phyloP scores from a whole-genome alignment of 2,113 vertebrate species.

The Felis chaus region DNA sequence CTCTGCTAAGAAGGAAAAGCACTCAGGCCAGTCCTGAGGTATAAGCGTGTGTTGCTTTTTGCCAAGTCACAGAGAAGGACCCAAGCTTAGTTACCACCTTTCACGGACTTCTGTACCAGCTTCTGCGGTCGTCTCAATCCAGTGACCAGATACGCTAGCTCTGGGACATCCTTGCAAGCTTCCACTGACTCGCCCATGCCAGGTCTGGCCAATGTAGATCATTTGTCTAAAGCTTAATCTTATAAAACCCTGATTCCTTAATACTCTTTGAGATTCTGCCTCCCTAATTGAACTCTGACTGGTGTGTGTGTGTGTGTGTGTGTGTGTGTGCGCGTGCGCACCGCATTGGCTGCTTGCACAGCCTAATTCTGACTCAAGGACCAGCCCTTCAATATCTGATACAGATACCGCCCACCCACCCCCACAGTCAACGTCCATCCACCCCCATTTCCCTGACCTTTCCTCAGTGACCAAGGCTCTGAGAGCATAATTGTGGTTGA shows the following conservation, averaged over 20 bases:
- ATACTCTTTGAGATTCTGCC: background rate
- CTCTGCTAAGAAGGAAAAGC: background rate
- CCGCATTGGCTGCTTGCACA: background rate
- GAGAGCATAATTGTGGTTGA: background rate
- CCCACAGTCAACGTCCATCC: background rate
- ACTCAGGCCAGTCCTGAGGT: accelerated
- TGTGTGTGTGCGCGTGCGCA: too few species aligned
- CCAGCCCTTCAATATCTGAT: background rate
- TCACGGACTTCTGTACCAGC: background rate
- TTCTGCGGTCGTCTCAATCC: background rate
- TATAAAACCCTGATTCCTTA: background rate
- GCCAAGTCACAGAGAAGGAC: background rate
- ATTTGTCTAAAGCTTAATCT: background rate
- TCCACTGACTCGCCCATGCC: background rate
- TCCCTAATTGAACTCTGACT: background rate
- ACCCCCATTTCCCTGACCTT: background rate
- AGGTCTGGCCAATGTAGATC: accelerated
- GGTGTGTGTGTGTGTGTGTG: background rate
- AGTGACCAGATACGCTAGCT: background rate
- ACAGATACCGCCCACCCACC: too few species aligned
- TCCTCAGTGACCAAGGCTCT: background rate
- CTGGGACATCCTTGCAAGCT: background rate
- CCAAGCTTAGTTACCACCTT: background rate
- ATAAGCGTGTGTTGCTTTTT: background rate
- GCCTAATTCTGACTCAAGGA: background rate